These are phyloP conservation scores for Noctua comes DNA, from an alignment of 2,888 invertebrate genomes.

Conservation along the genomic window DNA sequence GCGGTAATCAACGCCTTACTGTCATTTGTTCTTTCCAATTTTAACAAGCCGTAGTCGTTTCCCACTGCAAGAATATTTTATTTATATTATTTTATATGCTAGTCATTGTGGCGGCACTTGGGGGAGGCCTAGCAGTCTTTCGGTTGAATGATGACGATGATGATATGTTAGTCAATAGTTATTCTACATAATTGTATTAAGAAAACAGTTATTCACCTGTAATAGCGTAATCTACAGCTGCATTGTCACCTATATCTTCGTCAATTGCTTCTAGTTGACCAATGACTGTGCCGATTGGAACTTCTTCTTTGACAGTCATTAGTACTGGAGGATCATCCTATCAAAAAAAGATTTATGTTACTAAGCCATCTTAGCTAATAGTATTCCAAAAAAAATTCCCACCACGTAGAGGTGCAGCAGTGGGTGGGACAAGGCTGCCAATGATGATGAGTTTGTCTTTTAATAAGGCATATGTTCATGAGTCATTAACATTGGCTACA, in stretches of 20 bases:
- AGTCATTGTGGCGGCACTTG: no score
- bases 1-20: slow-evolving; percentile 92
- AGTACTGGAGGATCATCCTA: slow-evolving; percentile 92
- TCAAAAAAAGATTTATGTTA: slow-evolving; percentile 3
- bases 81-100: no score
- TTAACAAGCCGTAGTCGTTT: slow-evolving; percentile 92
- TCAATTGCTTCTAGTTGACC: slow-evolving; percentile 93
- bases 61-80: slow-evolving; percentile 87
- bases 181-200: background rate
- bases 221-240: slow-evolving; percentile 93
- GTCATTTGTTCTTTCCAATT: slow-evolving; percentile 91
- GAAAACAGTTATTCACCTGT: slow-evolving; percentile 83
- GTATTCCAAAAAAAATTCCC: no score
- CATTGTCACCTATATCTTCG: slow-evolving; percentile 94
- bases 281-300: slow-evolving; percentile 91
- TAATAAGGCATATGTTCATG: no score
- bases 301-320: slow-evolving; percentile 92
- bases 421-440: no score
- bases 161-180: no score
- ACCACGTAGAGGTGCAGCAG: no score
- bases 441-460: no score
- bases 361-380: no score
- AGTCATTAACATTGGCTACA: background rate
- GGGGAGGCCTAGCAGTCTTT: no score
- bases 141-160: no score